Conservation (phyloP, 1,140 invertebrate species). For the Globodera ellingtonae region DNA sequence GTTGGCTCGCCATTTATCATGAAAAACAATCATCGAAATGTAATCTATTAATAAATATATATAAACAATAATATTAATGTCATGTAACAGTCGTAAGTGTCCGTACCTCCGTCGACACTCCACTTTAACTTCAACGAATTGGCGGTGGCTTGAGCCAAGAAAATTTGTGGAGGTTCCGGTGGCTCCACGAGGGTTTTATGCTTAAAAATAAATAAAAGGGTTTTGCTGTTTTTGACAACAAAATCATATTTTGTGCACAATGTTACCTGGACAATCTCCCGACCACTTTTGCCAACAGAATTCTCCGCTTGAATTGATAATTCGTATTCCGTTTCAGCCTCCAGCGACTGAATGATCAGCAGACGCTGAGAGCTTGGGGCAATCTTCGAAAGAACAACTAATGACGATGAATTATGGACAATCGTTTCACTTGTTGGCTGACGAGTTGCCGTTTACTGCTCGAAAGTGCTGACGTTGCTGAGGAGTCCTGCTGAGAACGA, state of each 20-base stretch:
- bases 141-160: constrained; percentile 32
- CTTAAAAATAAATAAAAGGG: not conserved
- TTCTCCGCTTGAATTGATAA: constrained; percentile 43
- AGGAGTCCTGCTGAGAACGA: not conserved
- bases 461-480: not conserved
- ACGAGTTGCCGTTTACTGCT: constrained; percentile 34
- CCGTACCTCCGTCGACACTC: constrained; percentile 21
- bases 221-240: too few species aligned
- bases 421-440: constrained; percentile 23
- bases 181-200: constrained; percentile 38
- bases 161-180: constrained; percentile 49
- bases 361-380: constrained; percentile 16
- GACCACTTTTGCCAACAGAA: constrained; percentile 40
- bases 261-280: constrained; percentile 22
- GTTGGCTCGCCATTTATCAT: not conserved
- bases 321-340: constrained; percentile 41
- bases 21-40: too few species aligned
- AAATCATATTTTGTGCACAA: not conserved
- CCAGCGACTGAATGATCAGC: constrained; percentile 29
- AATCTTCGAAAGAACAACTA: constrained; percentile 20
- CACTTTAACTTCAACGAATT: constrained; percentile 60
- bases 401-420: constrained; percentile 5
- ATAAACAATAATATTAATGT: too few species aligned
- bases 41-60: not conserved
- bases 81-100: constrained; percentile 1